These are phyloP conservation scores for Tridacna crocea DNA, from an alignment of 2,888 invertebrate genomes.

Conservation along the genomic window DNA sequence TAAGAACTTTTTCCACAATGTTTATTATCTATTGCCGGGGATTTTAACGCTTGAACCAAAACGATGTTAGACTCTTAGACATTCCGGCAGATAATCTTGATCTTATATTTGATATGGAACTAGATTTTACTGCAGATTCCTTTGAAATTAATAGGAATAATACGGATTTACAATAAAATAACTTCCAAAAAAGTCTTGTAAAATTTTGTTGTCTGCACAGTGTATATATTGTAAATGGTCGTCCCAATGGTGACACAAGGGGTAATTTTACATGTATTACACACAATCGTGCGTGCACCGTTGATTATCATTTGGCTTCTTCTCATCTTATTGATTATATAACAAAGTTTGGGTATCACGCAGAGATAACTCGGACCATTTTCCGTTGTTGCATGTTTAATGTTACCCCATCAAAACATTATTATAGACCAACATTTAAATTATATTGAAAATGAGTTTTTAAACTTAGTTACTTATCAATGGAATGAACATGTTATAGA, in stretches of 20 bases:
- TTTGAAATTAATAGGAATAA: not conserved
- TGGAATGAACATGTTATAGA: too few species aligned
- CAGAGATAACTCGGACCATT: not conserved
- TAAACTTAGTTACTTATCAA: too few species aligned
- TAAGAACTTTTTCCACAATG: conserved; percentile 4
- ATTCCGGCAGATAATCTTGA: conserved; percentile 15
- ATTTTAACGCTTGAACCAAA: conserved; percentile 18
- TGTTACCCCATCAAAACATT: not conserved
- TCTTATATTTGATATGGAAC: not conserved
- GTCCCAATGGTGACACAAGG: not conserved
- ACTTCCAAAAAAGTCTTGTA: not conserved
- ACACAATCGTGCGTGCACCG: not conserved
- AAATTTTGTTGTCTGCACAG: not conserved
- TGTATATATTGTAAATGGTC: conserved; percentile 9
- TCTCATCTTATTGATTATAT: not conserved
- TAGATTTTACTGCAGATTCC: not conserved
- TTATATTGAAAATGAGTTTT: too few species aligned
- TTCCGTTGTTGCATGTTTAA: not conserved
- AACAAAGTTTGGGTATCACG: not conserved
- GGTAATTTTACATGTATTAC: conserved; percentile 1
- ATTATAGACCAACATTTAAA: too few species aligned
- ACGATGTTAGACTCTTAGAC: conserved; percentile 3
- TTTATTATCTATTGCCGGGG: conserved; percentile 5
- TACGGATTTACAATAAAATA: not conserved
- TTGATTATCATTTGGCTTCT: conserved; percentile 11